These are phyloP conservation scores for Bhutanitis thaidina DNA, from an alignment of 2,888 invertebrate genomes.

Conservation along the genomic window DNA sequence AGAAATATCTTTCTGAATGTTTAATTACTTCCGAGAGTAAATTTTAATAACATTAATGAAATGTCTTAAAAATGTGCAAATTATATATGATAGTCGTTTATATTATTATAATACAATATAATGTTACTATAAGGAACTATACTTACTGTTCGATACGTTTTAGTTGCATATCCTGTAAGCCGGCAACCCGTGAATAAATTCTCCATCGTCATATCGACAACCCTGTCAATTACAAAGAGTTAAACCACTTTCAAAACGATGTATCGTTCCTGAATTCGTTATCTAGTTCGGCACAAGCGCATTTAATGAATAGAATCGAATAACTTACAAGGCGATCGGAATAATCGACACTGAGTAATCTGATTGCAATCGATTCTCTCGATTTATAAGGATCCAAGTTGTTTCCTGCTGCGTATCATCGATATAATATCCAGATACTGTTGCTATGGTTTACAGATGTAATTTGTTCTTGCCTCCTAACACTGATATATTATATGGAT, in stretches of 20 bases:
- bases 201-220: not conserved
- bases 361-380: constrained; percentile 65
- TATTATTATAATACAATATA: too few relatives aligned
- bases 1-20: too few relatives aligned
- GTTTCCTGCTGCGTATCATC: constrained; percentile 47
- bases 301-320: constrained; percentile 74
- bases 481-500: constrained; percentile 20
- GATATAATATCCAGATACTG: constrained; percentile 32
- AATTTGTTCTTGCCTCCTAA: constrained; percentile 32
- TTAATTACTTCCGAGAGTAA: too few relatives aligned
- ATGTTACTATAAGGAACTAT: too few relatives aligned
- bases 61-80: too few relatives aligned
- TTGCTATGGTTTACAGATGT: constrained; percentile 32
- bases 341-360: constrained; percentile 75
- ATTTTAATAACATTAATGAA: too few relatives aligned
- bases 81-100: too few relatives aligned
- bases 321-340: constrained; percentile 71
- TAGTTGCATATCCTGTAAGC: too few relatives aligned
- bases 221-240: constrained; percentile 21
- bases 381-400: constrained; percentile 69
- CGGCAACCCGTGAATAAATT: too few relatives aligned
- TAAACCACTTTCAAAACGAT: constrained; percentile 58
- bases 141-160: too few relatives aligned
- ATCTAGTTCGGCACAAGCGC: constrained; percentile 56
- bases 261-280: constrained; percentile 63